A percentile compares a stretch with the other conserved stretches of the same genome.
Evolutionary conservation across 2,797 vertebrate genomes (phyloP).

Genomic region (Epinephelus coioides): DNA sequence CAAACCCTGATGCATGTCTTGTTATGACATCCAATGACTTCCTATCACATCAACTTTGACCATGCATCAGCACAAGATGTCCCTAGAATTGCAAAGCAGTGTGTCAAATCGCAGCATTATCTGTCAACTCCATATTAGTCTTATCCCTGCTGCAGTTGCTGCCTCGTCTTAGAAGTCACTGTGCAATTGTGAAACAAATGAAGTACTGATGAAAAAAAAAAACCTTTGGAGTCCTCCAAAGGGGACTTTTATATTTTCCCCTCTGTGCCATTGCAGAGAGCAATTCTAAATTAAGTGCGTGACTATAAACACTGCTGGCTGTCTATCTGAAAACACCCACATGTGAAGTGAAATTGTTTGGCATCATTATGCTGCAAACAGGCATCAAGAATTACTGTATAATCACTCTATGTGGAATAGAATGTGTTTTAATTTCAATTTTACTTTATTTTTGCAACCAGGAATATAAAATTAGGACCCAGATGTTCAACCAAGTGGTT

Average conservation of each 20-base stretch:
- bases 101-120: slow-evolving; percentile 66
- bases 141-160: slow-evolving; percentile 61
- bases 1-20: slow-evolving; percentile 12
- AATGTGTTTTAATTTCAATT: slow-evolving; percentile 12
- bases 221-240: slow-evolving; percentile 68
- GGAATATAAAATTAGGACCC: not conserved
- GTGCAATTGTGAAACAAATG: slow-evolving; percentile 65
- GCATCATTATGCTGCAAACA: slow-evolving; percentile 38
- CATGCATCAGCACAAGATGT: slow-evolving; percentile 13
- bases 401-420: slow-evolving; percentile 29
- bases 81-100: slow-evolving; percentile 37
- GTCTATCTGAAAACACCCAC: slow-evolving; percentile 60
- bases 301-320: slow-evolving; percentile 51
- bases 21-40: slow-evolving; percentile 28
- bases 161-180: slow-evolving; percentile 55
- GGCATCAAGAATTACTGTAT: slow-evolving; percentile 28
- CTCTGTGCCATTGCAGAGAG: slow-evolving; percentile 42
- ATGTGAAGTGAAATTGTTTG: slow-evolving; percentile 55
- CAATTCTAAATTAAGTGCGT: slow-evolving; percentile 51
- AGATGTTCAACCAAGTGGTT: not conserved
- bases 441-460: slow-evolving; percentile 1
- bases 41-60: slow-evolving; percentile 32
- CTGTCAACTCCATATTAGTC: slow-evolving; percentile 55
- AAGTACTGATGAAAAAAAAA: slow-evolving; percentile 61
- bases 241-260: slow-evolving; percentile 48